Evolutionary conservation across 2,888 invertebrate genomes (phyloP).

Genomic region (Ryuthela nishihirai): DNA sequence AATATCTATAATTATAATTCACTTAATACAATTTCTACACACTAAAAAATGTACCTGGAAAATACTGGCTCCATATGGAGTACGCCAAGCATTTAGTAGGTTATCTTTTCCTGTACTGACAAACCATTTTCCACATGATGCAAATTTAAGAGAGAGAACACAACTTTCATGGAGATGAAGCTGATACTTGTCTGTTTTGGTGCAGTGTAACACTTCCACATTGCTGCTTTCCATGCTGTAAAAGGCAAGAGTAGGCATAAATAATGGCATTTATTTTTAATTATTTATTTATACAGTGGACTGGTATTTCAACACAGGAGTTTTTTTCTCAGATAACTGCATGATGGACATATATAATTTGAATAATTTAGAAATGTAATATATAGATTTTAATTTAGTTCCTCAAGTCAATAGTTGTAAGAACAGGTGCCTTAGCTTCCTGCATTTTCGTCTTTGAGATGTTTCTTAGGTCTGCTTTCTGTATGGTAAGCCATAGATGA

Average conservation of each 20-base stretch:
- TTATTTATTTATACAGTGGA: no score
- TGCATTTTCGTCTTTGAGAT: no score
- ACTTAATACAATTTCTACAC: slow-evolving; percentile 42
- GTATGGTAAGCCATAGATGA: no score
- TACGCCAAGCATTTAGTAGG: slow-evolving; percentile 88
- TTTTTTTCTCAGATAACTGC: no score
- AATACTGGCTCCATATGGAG: slow-evolving; percentile 90
- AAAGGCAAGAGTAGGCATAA: slow-evolving; percentile 1
- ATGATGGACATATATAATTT: no score
- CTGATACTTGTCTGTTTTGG: slow-evolving; percentile 89
- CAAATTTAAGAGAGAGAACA: slow-evolving; percentile 88
- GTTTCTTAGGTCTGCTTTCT: no score
- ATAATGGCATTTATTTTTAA: no score
- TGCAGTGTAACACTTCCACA: slow-evolving; percentile 86
- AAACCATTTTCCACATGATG: slow-evolving; percentile 93
- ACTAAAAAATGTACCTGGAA: slow-evolving; percentile 76
- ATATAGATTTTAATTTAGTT: no score
- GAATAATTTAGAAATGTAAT: no score
- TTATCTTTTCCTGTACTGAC: slow-evolving; percentile 93
- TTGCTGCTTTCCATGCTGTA: slow-evolving; percentile 85
- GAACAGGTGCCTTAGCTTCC: no score
- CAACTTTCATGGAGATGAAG: slow-evolving; percentile 93
- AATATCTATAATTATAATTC: neutral
- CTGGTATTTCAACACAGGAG: no score
- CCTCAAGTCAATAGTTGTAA: no score